A percentile compares a stretch with the other conserved stretches of the same genome.
Conservation (phyloP, 1,140 invertebrate genomes). For the Meteorus sp. region DNA sequence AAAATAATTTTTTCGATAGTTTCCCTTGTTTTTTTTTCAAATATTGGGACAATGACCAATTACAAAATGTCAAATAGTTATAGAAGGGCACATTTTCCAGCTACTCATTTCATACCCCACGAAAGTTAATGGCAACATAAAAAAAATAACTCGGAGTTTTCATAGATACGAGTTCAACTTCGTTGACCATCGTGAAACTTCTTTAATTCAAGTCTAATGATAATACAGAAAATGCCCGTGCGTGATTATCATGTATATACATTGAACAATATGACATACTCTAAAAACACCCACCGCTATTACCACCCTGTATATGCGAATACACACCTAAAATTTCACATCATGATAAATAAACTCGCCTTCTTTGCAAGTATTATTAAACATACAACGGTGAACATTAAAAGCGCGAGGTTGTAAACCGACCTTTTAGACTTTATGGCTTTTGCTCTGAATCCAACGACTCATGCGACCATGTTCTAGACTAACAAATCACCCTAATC, state of each 20-base stretch:
- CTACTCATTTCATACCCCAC: too few relatives aligned
- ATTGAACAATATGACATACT: neutral
- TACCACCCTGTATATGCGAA: too few relatives aligned
- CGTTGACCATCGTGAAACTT: slow-evolving; percentile 16
- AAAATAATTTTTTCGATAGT: too few relatives aligned
- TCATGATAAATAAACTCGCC: slow-evolving; percentile 33
- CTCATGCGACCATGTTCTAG: slow-evolving; percentile 20
- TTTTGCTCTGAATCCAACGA: slow-evolving; percentile 32
- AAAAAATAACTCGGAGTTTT: neutral
- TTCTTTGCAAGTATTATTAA: slow-evolving; percentile 42
- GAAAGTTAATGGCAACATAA: too few relatives aligned
- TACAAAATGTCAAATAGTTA: too few relatives aligned
- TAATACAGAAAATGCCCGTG: slow-evolving; percentile 14
- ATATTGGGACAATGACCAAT: too few relatives aligned
- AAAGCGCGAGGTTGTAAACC: slow-evolving; percentile 38
- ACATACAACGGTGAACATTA: slow-evolving; percentile 27
- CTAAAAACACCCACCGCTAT: slow-evolving; percentile 11
- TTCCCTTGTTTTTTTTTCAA: too few relatives aligned
- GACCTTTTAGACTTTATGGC: slow-evolving; percentile 44
- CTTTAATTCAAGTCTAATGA: slow-evolving; percentile 11
- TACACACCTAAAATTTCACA: too few relatives aligned
- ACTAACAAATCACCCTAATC: neutral
- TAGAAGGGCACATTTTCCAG: too few relatives aligned
- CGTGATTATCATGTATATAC: slow-evolving; percentile 11
- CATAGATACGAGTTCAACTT: neutral